Conservation (phyloP, 2,797 vertebrate genomes). For the Lepus townsendii region DNA sequence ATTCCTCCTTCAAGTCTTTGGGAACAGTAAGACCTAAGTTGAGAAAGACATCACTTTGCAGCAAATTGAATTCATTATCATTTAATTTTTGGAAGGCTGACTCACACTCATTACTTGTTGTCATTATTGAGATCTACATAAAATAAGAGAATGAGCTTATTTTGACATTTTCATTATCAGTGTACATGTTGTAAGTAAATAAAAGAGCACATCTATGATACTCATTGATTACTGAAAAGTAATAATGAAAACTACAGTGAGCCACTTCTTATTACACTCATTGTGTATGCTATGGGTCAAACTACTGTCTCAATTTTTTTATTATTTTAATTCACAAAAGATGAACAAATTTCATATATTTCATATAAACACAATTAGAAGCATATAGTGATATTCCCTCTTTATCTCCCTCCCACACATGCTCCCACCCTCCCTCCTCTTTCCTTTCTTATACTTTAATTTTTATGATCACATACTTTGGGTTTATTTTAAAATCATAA, state of each 20-base stretch:
- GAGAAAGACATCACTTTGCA: constrained; percentile 22
- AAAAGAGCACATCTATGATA: neutral
- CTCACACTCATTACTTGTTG: neutral
- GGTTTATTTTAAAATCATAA: no score
- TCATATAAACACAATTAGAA: no score
- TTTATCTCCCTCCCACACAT: no score
- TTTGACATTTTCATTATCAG: constrained; percentile 29
- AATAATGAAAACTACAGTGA: neutral
- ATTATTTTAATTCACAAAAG: no score
- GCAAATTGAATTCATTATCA: neutral
- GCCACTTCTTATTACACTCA: neutral
- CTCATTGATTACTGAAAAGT: neutral
- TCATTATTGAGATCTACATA: neutral
- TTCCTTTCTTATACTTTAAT: no score
- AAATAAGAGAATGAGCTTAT: constrained; percentile 16
- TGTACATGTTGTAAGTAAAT: neutral
- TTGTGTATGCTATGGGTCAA: neutral
- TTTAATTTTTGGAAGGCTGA: constrained; percentile 42
- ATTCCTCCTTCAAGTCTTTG: neutral
- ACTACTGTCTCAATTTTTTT: neutral
- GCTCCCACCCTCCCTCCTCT: no score
- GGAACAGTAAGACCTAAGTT: neutral
- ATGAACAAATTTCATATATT: no score
- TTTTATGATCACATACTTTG: no score
- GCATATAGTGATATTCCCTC: no score